Evolutionary conservation across 2,797 vertebrate genomes (phyloP), one percentile per base, ranked within the genome.

Genomic region (Limnodromus scolopaceus): DNA sequence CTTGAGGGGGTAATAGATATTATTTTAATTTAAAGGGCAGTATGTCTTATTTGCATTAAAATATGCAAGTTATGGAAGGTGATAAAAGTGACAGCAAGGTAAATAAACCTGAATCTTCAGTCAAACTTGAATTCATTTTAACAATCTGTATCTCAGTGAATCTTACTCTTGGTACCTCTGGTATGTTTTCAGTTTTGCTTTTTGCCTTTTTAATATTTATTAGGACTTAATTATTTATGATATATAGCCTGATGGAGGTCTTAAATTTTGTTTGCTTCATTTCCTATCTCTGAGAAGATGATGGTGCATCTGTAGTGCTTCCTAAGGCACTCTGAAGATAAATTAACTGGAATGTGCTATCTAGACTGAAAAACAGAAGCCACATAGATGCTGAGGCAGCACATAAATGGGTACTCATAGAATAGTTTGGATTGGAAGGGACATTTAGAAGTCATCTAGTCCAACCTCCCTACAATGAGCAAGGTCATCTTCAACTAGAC

Each of bases 371-470:
- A 16, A 15, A 38, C 30, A 39, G 48, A 61, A 64, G 28, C 32
- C 27, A n/a, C 27, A 30, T 4, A 39, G 32, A 10, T 63, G 13
- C 28, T 16, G 28, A 70, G 49, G 77, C 16, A 76, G 53, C 46
- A 38, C 15, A 3, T 54, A 60, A 54, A 1, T 60, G 10, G 11
- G n/a, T 28, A 48, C 41, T 16, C 0, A 0, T 15, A 27, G 32
- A n/a, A 57, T 34, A 58, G 14, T 34, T 60, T 60, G 58, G 23
- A 10, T 60, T 60, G 24, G 22, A 60, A 60, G 34, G 16, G 58
- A 38, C 36, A 5, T 46, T 27, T 18, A 27, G 25, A 38, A 11
- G 24, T 60, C 24, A 13, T 18, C 16, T 60, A 38, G 22, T 60
- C 36, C 36, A 38, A 9, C 5, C 58, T 16, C 36, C 36, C 34